Base-by-base conservation (phyloP, 1,140 invertebrate species). In the Lasioglossum albipes region DNA sequence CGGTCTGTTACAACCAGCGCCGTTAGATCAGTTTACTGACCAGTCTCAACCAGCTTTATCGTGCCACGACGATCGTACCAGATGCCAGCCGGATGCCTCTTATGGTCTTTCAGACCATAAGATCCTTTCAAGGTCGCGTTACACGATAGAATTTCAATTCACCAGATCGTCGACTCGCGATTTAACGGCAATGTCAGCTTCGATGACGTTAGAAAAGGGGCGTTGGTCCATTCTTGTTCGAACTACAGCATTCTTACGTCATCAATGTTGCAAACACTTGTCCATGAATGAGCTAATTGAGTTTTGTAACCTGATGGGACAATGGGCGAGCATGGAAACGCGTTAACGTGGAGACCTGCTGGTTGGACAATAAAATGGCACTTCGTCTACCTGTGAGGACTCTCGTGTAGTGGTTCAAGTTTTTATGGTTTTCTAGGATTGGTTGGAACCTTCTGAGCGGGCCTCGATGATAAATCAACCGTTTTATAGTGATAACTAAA, bases 11-110 rank as follows among this genome's bases (percentile, higher is more conserved):
- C 77, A 64, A 68, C 45, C 18, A 18, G 18, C 5, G 31, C 57
- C 82, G 20, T 82, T 82, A 84, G 66, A 86, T 86, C 49, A 22
- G 18, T 61, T 78, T 31, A 78, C 76, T 65, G 49, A 69, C 59
- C 74, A 73, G 57, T 52, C 57, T 65, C 54, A 68, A 79, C 7
- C 54, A 22, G 18, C 10, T 45, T 54, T 61, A 70, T 65, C 65
- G 57, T 45, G 54, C 1, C 52, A 61, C 54, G 10, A 49, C 57
- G 52, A 78, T 82, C 45, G n/a, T 16, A 49, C 20, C 20, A 18
- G 41, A 66, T 52, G 22, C 9, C 62, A 12, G 7, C 1, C 45
- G 41, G 2, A 0, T 16, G 22, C 75, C 54, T 22, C 78, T 72
- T 79, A 68, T 45, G 54, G 69, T 54, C 1, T 27, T 36, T 36